Evolutionary conservation across 2,888 invertebrate species (phyloP), one percentile per base, ranked within the genome.

Genomic region (Podabrus alpinus): DNA sequence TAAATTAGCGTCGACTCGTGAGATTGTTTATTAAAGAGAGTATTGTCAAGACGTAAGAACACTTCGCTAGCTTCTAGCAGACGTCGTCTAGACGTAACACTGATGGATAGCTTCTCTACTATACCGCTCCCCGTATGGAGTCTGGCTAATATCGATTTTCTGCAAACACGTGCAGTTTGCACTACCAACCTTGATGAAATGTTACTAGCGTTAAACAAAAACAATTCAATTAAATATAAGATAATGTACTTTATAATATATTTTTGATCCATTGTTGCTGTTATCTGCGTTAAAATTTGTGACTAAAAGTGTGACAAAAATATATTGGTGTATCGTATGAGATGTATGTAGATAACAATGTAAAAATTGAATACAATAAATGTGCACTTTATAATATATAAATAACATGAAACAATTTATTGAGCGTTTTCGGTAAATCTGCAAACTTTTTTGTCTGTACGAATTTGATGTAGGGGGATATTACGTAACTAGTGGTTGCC

Each of bases 401-500:
- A 64, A 19, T 13, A n/a, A 64, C n/a, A 13, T 17, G n/a, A 64
- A 64, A 21, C 17, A 64, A 64, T 17, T 64, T 19, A 64, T 64
- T 19, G 62, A 64, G 9, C 21, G 21, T 64, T 64, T 64, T 64
- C n/a, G 45, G 62, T 19, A 16, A 64, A 64, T 17, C n/a, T 64
- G 62, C n/a, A 19, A 21, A 71, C 59, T 62, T 45, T 70, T 75
- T 75, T 70, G 71, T 72, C 69, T 71, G 66, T 72, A 68, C 45
- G 82, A 81, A 81, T 81, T 83, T 83, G 83, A 83, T 83, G 84
- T 83, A 83, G 82, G 83, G 78, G 83, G 82, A 82, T 82, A 84
- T 85, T 85, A 84, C 84, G 82, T 85, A 85, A 85, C 81, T 80
- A 82, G 79, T 82, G 82, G 84, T 84, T 82, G 84, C 83, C 83